Evolutionary conservation across 2,888 invertebrate species (phyloP).

Genomic region (Limnephilus marmoratus): DNA sequence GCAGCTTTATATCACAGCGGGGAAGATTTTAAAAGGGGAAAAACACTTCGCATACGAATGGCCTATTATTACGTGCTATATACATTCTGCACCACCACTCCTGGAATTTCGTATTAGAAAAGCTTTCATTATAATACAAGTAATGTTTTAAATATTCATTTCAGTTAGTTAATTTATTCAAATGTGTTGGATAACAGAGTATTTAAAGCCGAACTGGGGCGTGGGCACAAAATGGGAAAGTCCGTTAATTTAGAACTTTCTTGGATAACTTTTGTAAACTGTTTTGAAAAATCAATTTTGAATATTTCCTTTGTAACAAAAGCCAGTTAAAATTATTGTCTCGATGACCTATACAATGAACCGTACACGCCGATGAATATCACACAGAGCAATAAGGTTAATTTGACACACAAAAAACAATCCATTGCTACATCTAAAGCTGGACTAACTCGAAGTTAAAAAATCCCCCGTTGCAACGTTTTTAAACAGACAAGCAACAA

Average conservation of each 20-base stretch:
- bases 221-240: background rate
- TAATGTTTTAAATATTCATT: slow-evolving; percentile 46
- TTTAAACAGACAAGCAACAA: too few species aligned
- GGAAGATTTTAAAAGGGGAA: slow-evolving; percentile 49
- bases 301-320: too few species aligned
- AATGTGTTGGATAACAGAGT: background rate
- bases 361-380: background rate
- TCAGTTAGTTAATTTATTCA: slow-evolving; percentile 33
- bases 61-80: slow-evolving; percentile 51
- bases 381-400: too few species aligned
- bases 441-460: too few species aligned
- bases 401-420: too few species aligned
- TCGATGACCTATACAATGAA: background rate
- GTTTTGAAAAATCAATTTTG: too few species aligned
- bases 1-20: slow-evolving; percentile 40
- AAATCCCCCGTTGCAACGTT: too few species aligned
- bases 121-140: slow-evolving; percentile 42
- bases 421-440: too few species aligned
- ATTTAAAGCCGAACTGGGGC: background rate
- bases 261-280: background rate
- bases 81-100: slow-evolving; percentile 17
- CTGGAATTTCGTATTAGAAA: slow-evolving; percentile 41
- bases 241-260: background rate
- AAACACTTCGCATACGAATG: slow-evolving; percentile 54
- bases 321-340: background rate